Conservation (phyloP, 2,113 vertebrate genomes). For the Onychostoma macrolepis region DNA sequence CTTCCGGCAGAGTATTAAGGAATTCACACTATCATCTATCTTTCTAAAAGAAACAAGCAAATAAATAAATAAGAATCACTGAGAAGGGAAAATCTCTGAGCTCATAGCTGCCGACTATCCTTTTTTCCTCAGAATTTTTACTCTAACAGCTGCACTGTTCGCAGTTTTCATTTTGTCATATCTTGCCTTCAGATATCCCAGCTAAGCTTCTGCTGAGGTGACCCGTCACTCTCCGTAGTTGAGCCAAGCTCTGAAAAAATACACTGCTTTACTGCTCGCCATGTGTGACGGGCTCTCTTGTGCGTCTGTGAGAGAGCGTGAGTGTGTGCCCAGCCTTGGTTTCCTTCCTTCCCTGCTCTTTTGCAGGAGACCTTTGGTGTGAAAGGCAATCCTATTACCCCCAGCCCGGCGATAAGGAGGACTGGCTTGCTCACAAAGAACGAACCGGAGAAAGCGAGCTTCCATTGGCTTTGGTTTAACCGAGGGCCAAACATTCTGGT, state of each 20-base stretch:
- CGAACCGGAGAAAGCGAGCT: conserved; percentile 47
- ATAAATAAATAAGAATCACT: conserved; percentile 28
- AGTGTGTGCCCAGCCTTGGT: conserved; percentile 21
- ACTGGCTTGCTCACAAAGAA: conserved; percentile 26
- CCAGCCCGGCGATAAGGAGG: conserved; percentile 35
- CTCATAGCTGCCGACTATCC: conserved; percentile 60
- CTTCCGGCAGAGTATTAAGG: conserved; percentile 57
- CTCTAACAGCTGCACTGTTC: conserved; percentile 68
- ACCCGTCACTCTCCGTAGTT: conserved; percentile 62
- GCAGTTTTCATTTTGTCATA: conserved; percentile 65
- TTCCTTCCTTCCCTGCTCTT: conserved; percentile 26
- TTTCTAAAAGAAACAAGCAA: neutral
- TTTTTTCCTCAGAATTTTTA: conserved; percentile 63
- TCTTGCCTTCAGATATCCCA: conserved; percentile 66
- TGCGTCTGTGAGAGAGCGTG: neutral
- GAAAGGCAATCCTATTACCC: conserved; percentile 55
- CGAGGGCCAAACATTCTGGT: conserved; percentile 59
- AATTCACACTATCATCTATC: conserved; percentile 63
- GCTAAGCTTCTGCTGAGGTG: conserved; percentile 68
- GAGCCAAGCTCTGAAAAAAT: conserved; percentile 31
- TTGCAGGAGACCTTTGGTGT: conserved; percentile 35
- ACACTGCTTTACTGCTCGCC: conserved; percentile 69
- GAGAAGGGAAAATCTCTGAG: conserved; percentile 34
- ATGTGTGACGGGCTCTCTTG: conserved; percentile 63
- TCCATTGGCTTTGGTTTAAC: conserved; percentile 66